These are phyloP conservation scores for Chloebia gouldiae DNA, from an alignment of 2,113 vertebrate genomes.

Conservation along the genomic window DNA sequence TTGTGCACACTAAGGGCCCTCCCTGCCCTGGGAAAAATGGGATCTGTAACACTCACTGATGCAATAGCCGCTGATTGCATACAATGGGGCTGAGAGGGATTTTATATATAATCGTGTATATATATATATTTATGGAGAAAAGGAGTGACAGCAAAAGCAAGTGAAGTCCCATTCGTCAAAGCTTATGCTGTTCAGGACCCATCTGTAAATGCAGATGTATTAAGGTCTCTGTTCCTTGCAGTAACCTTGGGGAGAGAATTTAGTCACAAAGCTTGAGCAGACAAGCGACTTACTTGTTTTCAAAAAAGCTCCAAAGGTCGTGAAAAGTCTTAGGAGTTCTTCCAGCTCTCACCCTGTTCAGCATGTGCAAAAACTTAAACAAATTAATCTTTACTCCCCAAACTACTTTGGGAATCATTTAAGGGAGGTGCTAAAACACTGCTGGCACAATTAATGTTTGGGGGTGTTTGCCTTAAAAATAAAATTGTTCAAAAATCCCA, in stretches of 20 bases:
- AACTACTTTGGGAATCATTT: neutral
- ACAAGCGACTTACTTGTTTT: neutral
- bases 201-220: neutral
- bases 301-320: neutral
- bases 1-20: conserved; percentile 3
- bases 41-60: conserved; percentile 33
- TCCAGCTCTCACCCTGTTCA: neutral
- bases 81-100: conserved; percentile 46
- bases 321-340: neutral
- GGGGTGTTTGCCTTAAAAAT: neutral
- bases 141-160: neutral
- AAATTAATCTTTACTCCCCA: neutral
- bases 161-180: conserved; percentile 44
- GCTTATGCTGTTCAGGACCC: neutral
- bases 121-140: conserved; percentile 42
- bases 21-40: conserved; percentile 25
- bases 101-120: neutral
- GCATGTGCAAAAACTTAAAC: neutral
- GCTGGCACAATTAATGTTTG: neutral
- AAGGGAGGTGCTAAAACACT: neutral
- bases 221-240: neutral
- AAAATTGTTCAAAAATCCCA: neutral
- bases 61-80: conserved; percentile 55
- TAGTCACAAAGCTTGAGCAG: neutral
- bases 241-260: neutral